Percentiles rank a stretch among this genome's conserved stretches.
phyloP scores from a whole-genome alignment of 1,140 invertebrate species.

The Protaetia brevitarsis region DNA sequence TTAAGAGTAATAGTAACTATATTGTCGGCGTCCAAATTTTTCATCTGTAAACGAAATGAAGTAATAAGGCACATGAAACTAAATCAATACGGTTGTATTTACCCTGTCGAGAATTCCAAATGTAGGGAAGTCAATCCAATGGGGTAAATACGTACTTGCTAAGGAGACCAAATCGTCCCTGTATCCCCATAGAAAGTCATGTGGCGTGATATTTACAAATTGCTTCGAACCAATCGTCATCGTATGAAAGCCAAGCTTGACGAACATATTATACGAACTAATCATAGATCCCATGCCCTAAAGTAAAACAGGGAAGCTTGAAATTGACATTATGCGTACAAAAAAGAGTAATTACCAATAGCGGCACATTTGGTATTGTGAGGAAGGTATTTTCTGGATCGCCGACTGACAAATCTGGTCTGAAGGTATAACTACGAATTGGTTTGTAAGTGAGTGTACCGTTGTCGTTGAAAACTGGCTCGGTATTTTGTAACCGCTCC shows the following conservation, averaged over 20 bases:
- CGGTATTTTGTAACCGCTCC: slow-evolving; percentile 65
- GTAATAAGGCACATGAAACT: neutral
- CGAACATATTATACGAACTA: slow-evolving; percentile 56
- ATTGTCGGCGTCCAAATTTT: slow-evolving; percentile 40
- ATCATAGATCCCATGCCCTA: slow-evolving; percentile 63
- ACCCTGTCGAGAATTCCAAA: slow-evolving; percentile 83
- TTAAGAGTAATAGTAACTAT: slow-evolving; percentile 35
- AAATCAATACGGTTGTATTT: slow-evolving; percentile 40
- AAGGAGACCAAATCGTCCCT: slow-evolving; percentile 70
- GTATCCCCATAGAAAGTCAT: slow-evolving; percentile 85
- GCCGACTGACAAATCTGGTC: slow-evolving; percentile 66
- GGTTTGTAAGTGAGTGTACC: slow-evolving; percentile 75
- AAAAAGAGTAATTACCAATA: slow-evolving; percentile 60
- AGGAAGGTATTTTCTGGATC: slow-evolving; percentile 62
- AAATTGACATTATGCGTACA: neutral
- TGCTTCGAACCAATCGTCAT: slow-evolving; percentile 62
- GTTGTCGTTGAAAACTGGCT: slow-evolving; percentile 68
- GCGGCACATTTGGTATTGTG: slow-evolving; percentile 71
- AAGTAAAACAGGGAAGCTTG: neutral
- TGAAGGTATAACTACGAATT: slow-evolving; percentile 61
- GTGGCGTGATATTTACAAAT: slow-evolving; percentile 65
- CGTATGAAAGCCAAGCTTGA: slow-evolving; percentile 62
- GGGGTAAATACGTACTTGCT: slow-evolving; percentile 66
- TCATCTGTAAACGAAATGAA: slow-evolving; percentile 39
- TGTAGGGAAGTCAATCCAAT: slow-evolving; percentile 68